Conservation (phyloP, 2,113 vertebrate species). For the Vidua macroura region DNA sequence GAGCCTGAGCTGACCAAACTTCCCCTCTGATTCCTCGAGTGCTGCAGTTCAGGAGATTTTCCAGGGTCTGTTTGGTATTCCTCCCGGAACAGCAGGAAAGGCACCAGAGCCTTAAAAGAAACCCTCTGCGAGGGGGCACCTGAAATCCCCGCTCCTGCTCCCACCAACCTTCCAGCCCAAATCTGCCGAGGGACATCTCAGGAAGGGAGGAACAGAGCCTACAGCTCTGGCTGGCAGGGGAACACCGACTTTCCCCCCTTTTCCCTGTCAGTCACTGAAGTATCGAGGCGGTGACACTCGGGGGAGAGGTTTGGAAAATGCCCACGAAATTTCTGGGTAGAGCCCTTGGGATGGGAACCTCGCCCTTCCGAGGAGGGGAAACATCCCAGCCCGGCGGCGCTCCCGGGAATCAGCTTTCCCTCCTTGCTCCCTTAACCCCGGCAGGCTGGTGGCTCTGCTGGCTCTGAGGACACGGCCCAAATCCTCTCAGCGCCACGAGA, state of each 20-base stretch:
- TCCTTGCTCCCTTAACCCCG: neutral
- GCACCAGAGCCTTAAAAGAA: neutral
- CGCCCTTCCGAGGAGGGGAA: neutral
- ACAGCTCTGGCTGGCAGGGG: neutral
- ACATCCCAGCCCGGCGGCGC: neutral
- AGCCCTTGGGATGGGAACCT: neutral
- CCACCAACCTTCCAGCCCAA: neutral
- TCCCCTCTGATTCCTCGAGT: accelerated
- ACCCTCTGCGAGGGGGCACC: neutral
- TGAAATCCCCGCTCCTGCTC: neutral
- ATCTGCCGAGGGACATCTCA: neutral
- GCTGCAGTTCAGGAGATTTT: neutral
- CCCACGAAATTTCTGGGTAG: neutral
- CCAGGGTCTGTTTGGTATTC: neutral
- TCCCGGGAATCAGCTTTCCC: neutral
- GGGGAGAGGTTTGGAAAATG: neutral
- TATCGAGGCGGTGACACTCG: accelerated
- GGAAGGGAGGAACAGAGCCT: neutral
- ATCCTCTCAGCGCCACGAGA: slow-evolving; percentile 46
- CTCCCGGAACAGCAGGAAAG: neutral
- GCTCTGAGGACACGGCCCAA: neutral
- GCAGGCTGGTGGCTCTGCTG: neutral
- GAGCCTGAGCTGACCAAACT: neutral
- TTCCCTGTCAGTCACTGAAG: neutral
- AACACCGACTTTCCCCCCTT: neutral